Evolutionary conservation across 2,113 vertebrate genomes (phyloP).

Genomic region (Chaetodon auriga): DNA sequence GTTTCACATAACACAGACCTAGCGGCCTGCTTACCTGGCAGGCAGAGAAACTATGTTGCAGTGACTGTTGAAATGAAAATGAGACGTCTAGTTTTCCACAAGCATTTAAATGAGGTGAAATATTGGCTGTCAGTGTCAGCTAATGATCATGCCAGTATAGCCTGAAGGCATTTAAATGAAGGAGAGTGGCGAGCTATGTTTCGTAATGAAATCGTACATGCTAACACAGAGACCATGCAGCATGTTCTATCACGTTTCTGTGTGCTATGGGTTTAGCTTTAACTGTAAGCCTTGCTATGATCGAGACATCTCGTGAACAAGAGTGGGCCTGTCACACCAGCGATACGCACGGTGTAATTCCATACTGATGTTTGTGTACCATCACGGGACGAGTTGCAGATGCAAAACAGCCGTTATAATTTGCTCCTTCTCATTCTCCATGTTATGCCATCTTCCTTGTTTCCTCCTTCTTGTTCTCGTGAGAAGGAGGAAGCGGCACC

Average conservation of each 20-base stretch:
- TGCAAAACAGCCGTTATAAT: no score
- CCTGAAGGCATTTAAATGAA: slow-evolving; percentile 22
- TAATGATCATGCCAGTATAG: slow-evolving; percentile 33
- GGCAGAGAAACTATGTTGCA: slow-evolving; percentile 39
- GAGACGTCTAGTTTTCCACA: slow-evolving; percentile 28
- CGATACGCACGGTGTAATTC: no score
- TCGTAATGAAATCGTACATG: slow-evolving; percentile 31
- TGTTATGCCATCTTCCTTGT: no score
- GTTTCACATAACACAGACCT: slow-evolving; percentile 20
- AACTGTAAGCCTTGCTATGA: neutral
- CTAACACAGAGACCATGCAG: slow-evolving; percentile 26
- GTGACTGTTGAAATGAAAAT: slow-evolving; percentile 50
- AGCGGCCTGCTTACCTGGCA: slow-evolving; percentile 31
- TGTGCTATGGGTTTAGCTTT: neutral
- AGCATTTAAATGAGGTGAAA: slow-evolving; percentile 47
- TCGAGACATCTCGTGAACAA: neutral
- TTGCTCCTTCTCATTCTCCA: no score
- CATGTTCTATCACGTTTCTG: neutral
- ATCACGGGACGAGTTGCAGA: no score
- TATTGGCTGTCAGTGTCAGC: slow-evolving; percentile 23
- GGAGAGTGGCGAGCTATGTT: neutral
- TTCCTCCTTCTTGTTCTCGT: no score
- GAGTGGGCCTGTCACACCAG: no score
- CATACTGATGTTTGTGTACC: no score
- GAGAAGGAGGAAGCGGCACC: no score